These are phyloP conservation scores for Macrosteles quadrilineatus DNA, from an alignment of 1,140 invertebrate genomes.

Conservation along the genomic window DNA sequence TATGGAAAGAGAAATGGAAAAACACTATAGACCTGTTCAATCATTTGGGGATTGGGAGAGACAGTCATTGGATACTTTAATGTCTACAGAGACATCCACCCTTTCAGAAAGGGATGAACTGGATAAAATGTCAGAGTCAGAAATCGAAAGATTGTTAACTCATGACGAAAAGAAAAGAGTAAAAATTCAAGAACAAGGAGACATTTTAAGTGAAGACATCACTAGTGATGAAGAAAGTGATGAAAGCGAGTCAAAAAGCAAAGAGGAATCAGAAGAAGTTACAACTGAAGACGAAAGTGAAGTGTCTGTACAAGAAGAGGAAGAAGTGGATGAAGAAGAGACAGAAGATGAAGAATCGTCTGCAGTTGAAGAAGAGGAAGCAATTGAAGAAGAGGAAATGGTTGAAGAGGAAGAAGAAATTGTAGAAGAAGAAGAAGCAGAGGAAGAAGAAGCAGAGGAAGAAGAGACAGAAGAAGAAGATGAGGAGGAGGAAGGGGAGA, in stretches of 20 bases:
- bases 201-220: background rate
- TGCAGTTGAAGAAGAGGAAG: background rate
- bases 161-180: too few relatives aligned
- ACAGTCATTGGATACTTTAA: background rate
- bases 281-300: background rate
- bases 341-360: background rate
- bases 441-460: background rate
- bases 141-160: too few relatives aligned
- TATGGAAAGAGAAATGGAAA: background rate
- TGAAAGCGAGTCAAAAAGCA: background rate
- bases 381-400: background rate
- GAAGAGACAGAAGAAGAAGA: background rate
- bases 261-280: background rate
- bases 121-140: too few relatives aligned
- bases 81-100: background rate
- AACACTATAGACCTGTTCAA: background rate
- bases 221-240: background rate
- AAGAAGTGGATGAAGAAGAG: constrained; percentile 10
- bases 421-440: background rate
- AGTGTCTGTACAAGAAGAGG: background rate
- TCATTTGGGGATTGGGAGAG: background rate
- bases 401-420: too few relatives aligned
- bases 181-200: background rate
- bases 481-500: background rate
- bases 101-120: background rate